Conservation (phyloP, 2,888 invertebrate genomes). For the Microctonus aethiopoides region DNA sequence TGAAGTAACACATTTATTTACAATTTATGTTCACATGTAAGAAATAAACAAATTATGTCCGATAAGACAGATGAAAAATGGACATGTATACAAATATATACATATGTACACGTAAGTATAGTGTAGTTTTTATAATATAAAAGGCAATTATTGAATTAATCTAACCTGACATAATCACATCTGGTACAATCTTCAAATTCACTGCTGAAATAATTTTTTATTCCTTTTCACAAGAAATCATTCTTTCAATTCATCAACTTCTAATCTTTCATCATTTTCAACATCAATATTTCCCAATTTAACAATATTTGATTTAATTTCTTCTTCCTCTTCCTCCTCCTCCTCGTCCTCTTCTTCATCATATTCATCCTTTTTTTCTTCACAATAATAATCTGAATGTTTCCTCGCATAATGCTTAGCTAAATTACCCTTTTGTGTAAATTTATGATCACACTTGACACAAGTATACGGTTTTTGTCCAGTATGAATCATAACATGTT, state of each 20-base stretch:
- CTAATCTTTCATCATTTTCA: not conserved
- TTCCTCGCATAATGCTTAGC: conserved; percentile 44
- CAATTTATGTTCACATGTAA: not conserved
- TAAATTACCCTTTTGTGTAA: conserved; percentile 48
- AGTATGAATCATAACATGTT: conserved; percentile 48
- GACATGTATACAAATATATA: not conserved
- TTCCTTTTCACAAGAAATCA: too few relatives aligned
- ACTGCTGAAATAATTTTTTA: too few relatives aligned
- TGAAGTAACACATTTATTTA: not conserved
- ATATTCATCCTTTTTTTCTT: not conserved
- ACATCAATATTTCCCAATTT: not conserved
- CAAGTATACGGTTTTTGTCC: conserved; percentile 48
- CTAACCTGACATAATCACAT: too few relatives aligned
- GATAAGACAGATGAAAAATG: not conserved
- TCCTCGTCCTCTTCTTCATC: conserved; percentile 22
- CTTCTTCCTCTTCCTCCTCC: conserved; percentile 6
- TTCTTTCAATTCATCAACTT: not conserved
- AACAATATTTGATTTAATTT: not conserved
- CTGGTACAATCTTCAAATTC: too few relatives aligned
- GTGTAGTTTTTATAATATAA: not conserved
- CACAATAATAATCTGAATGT: conserved; percentile 31
- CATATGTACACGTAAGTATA: not conserved
- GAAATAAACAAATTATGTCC: not conserved
- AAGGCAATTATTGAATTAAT: not conserved
- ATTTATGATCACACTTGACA: conserved; percentile 40